Base-by-base conservation (phyloP, 1,140 invertebrate genomes). In the Centruroides sculpturatus region DNA sequence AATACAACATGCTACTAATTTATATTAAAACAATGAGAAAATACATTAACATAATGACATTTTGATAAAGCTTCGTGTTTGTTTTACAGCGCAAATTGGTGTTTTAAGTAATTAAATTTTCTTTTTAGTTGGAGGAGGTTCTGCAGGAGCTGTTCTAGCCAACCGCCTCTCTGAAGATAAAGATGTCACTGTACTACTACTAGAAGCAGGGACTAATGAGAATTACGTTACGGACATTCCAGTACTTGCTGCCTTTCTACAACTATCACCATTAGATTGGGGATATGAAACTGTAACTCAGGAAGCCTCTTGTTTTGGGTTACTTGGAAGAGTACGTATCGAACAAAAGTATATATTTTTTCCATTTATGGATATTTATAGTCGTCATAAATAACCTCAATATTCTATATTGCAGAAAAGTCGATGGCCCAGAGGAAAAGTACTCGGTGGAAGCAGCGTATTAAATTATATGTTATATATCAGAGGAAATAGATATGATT, bases 381-480 rank as follows among this genome's bases (percentile, higher is more conserved):
- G 49, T 34, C 2, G 49, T 51, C 12, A 51, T 51, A 51, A n/a
- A 51, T 34, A 51, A 51, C 12, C 49, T n/a, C 49, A 51, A 51
- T 34, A 51, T 36, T 34, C 51, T 36, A 53, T 36, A 6, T 8
- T 55, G 4, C 50, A 82, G 49, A 79, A 88, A 35, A 92, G 89
- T 70, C 90, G 90, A 67, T 92, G 89, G 88, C 88, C 91, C 0
- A 73, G 88, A 46, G 89, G 88, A 12, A 85, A 85, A 71, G 84
- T 85, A 0, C 74, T 85, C 8, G 89, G 88, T 2, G 89, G 89
- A 2, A 86, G 82, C 2, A 85, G 83, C 3, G 89, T 95, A 0
- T 78, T 98, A 0, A 99, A 99, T 73, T 97, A 96, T 69, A 98
- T 99, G 95, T 78, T 97, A 0, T 99, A 98, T 69, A 78, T 98